These are phyloP conservation scores for Bombus confusus DNA, from an alignment of 1,140 invertebrate genomes.

Conservation along the genomic window DNA sequence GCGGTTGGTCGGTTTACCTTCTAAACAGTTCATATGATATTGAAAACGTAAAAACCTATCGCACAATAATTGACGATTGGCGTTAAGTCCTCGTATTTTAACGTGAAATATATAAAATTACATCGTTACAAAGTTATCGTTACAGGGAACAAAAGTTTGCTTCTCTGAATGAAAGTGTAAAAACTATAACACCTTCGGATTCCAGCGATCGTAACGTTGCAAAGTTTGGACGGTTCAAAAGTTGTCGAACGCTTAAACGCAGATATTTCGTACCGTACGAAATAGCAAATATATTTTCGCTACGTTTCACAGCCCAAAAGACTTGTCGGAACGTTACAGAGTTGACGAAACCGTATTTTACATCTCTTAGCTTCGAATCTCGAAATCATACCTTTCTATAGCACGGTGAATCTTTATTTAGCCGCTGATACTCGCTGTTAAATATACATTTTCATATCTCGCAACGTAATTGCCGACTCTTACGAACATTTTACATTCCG, in stretches of 20 bases:
- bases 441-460: not conserved
- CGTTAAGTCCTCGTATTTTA: no score
- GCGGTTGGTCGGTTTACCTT: not conserved
- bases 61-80: no score
- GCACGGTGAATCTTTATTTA: not conserved
- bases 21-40: not conserved
- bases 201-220: not conserved
- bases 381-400: constrained; percentile 1
- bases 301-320: not conserved
- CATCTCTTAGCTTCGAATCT: not conserved
- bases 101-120: no score
- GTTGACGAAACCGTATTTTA: not conserved
- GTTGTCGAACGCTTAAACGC: not conserved
- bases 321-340: not conserved
- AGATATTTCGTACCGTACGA: not conserved
- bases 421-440: no score
- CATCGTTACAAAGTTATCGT: not conserved
- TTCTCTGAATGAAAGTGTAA: not conserved
- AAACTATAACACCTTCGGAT: not conserved
- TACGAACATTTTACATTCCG: not conserved
- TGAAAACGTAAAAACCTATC: not conserved
- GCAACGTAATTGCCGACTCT: not conserved
- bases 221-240: not conserved
- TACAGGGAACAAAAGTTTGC: not conserved
- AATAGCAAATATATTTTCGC: not conserved